Conservation (phyloP, 2,888 invertebrate genomes). For the Caenorhabditis japonica region DNA sequence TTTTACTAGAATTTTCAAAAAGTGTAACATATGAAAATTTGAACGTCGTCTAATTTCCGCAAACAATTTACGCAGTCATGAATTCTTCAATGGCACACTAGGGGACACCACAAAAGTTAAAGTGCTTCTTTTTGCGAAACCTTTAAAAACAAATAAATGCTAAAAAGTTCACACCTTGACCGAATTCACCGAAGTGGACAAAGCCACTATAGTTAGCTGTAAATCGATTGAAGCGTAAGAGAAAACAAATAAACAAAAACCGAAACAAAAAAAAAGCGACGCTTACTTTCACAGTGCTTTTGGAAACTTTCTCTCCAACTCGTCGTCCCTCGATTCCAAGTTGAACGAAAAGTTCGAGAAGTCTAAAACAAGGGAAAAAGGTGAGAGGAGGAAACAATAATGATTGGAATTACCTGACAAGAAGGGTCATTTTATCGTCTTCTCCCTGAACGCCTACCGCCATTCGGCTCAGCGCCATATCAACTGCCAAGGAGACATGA, state of each 20-base stretch:
- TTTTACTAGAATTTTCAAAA: too few relatives aligned
- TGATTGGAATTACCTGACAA: constrained; percentile 56
- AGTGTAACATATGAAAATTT: too few relatives aligned
- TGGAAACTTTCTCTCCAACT: constrained; percentile 90
- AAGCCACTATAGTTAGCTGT: constrained; percentile 64
- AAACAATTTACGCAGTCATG: too few relatives aligned
- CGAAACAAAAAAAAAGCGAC: neutral
- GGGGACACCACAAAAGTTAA: constrained; percentile 19
- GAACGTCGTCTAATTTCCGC: too few relatives aligned
- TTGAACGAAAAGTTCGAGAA: constrained; percentile 96
- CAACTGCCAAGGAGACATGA: constrained; percentile 93
- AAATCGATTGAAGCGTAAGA: constrained; percentile 15
- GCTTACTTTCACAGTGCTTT: constrained; percentile 81
- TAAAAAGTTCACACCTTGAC: constrained; percentile 52
- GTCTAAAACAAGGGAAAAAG: constrained; percentile 80
- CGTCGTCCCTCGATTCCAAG: constrained; percentile 96
- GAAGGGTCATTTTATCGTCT: constrained; percentile 78
- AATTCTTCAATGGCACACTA: too few relatives aligned
- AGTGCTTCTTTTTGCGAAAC: too few relatives aligned
- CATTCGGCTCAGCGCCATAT: constrained; percentile 95
- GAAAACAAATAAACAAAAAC: too few relatives aligned
- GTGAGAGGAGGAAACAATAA: neutral
- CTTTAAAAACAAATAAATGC: too few relatives aligned
- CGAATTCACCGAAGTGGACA: constrained; percentile 63
- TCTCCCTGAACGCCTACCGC: constrained; percentile 93